Conservation (phyloP, 2,888 invertebrate genomes). For the Cantharis nigra region DNA sequence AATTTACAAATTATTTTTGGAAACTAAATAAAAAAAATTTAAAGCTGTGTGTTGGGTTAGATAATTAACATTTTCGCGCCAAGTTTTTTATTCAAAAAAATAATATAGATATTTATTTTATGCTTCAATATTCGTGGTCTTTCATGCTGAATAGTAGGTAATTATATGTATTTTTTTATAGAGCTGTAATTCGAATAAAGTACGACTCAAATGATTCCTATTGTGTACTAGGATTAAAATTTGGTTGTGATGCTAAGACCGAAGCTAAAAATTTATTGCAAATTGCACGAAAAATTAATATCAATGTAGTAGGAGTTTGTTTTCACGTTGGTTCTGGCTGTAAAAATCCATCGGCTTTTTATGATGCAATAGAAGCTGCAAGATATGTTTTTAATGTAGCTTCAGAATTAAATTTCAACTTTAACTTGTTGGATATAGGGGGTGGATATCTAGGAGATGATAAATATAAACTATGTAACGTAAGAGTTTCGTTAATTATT, state of each 20-base stretch:
- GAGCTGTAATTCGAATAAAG: conserved; percentile 86
- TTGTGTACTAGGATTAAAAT: conserved; percentile 82
- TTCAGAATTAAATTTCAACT: conserved; percentile 71
- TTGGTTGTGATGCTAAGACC: conserved; percentile 81
- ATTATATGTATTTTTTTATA: conserved; percentile 47
- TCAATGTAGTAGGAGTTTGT: conserved; percentile 78
- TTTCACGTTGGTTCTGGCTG: conserved; percentile 97
- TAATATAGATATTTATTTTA: no score
- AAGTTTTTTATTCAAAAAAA: no score
- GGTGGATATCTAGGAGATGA: conserved; percentile 85
- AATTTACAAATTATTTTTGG: no score
- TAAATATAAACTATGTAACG: conserved; percentile 53
- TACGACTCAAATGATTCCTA: conserved; percentile 74
- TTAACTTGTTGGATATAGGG: conserved; percentile 84
- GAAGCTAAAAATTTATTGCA: conserved; percentile 78
- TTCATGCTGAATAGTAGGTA: no score
- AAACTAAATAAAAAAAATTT: no score
- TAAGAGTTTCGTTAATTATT: background rate
- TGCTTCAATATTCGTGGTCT: no score
- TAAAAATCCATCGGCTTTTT: conserved; percentile 78
- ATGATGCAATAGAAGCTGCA: conserved; percentile 75
- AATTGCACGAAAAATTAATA: conserved; percentile 73
- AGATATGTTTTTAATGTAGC: conserved; percentile 73
- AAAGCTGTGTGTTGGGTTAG: no score
- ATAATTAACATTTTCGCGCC: no score